These are phyloP conservation scores for Nemurella pictetii DNA, from an alignment of 2,888 invertebrate species.

Conservation along the genomic window DNA sequence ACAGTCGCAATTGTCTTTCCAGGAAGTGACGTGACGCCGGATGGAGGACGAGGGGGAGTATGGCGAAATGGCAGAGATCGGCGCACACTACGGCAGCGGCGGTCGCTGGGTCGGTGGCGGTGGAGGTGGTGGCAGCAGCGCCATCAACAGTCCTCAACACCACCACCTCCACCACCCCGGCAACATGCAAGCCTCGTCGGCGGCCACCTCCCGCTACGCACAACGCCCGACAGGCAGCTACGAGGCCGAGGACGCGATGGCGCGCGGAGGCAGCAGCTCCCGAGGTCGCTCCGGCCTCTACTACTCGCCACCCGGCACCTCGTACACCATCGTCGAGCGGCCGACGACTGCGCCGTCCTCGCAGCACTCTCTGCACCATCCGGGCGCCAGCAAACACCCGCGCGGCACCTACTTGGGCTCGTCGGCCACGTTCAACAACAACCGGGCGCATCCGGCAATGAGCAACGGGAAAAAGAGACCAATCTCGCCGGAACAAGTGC, in stretches of 20 bases:
- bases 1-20: slow-evolving; percentile 35
- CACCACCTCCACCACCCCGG: slow-evolving; percentile 36
- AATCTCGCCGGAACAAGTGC: slow-evolving; percentile 79
- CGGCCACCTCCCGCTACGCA: slow-evolving; percentile 40
- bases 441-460: slow-evolving; percentile 38
- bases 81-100: slow-evolving; percentile 47
- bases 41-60: slow-evolving; percentile 51
- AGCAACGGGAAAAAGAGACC: slow-evolving; percentile 70
- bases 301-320: slow-evolving; percentile 87
- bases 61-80: slow-evolving; percentile 53
- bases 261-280: slow-evolving; percentile 57
- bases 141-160: slow-evolving; percentile 48
- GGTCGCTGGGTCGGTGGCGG: slow-evolving; percentile 42
- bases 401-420: slow-evolving; percentile 72
- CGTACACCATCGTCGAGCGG: slow-evolving; percentile 85
- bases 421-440: slow-evolving; percentile 54
- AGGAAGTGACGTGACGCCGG: slow-evolving; percentile 50
- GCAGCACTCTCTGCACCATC: slow-evolving; percentile 35
- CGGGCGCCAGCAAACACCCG: slow-evolving; percentile 50
- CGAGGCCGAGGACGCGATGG: slow-evolving; percentile 52
- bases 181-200: slow-evolving; percentile 36
- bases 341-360: slow-evolving; percentile 46
- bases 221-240: slow-evolving; percentile 44
- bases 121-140: slow-evolving; percentile 45
- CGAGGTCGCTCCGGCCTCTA: slow-evolving; percentile 68